A percentile compares a stretch with the other conserved stretches of the same genome.
Evolutionary conservation across 2,888 invertebrate species (phyloP).

Genomic region (Chironomus riparius): DNA sequence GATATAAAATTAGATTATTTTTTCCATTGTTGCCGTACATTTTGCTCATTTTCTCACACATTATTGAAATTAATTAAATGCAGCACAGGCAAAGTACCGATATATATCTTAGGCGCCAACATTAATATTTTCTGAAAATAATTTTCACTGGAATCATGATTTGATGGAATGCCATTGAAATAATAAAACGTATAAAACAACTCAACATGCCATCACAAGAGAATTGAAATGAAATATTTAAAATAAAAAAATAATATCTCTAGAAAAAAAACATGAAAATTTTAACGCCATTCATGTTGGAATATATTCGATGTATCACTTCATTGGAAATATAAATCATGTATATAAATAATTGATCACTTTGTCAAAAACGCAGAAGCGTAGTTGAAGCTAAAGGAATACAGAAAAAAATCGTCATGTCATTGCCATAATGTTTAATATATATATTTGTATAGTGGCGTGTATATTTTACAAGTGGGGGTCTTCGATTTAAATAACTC

Average conservation of each 20-base stretch:
- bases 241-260: not conserved
- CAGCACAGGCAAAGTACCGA: too few species aligned
- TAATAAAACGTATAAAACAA: not conserved
- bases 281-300: conserved; percentile 11
- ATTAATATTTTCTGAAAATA: not conserved
- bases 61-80: too few species aligned
- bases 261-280: conserved; percentile 14
- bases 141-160: conserved; percentile 18
- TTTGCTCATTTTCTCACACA: too few species aligned
- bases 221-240: not conserved
- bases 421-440: not conserved
- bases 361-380: conserved; percentile 19
- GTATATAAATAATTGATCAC: conserved; percentile 20
- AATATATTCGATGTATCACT: not conserved
- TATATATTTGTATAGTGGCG: too few species aligned
- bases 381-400: not conserved
- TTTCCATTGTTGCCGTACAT: too few species aligned
- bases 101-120: not conserved
- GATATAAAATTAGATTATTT: not conserved
- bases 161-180: not conserved
- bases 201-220: not conserved
- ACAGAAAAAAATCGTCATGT: not conserved
- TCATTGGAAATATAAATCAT: conserved; percentile 1
- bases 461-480: too few species aligned
- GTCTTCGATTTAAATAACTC: too few species aligned